Conservation (phyloP, 2,113 vertebrate species). For the Bos indicus region DNA sequence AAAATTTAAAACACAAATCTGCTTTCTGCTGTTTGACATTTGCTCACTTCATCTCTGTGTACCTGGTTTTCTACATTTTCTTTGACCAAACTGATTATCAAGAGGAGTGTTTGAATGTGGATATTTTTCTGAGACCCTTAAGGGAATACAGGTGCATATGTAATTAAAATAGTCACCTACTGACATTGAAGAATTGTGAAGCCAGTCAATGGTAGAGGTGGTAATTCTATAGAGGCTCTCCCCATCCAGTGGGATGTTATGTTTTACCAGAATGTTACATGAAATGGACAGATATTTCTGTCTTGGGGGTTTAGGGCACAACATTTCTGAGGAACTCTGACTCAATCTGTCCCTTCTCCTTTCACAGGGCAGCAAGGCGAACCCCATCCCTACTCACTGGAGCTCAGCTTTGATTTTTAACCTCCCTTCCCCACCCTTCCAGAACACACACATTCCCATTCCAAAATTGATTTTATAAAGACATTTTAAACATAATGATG, state of each 20-base stretch:
- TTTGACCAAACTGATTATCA: constrained; percentile 46
- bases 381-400: constrained; percentile 81
- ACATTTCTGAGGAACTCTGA: constrained; percentile 79
- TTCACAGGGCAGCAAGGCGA: constrained; percentile 83
- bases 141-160: background rate
- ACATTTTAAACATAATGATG: constrained; percentile 74
- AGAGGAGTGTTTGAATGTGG: background rate
- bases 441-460: constrained; percentile 76
- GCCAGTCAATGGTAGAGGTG: constrained; percentile 51
- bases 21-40: constrained; percentile 23
- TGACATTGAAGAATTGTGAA: constrained; percentile 36
- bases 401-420: constrained; percentile 79
- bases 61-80: constrained; percentile 42
- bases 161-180: background rate
- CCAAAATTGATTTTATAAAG: constrained; percentile 74
- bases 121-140: background rate
- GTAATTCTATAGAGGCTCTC: constrained; percentile 31
- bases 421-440: constrained; percentile 65
- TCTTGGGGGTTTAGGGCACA: constrained; percentile 72
- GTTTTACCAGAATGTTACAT: constrained; percentile 67
- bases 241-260: constrained; percentile 54
- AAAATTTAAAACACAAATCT: constrained; percentile 18
- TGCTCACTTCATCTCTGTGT: constrained; percentile 46
- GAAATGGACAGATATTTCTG: constrained; percentile 60
- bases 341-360: constrained; percentile 84